A percentile compares a stretch with the other conserved stretches of the same genome.
Conservation (phyloP, 2,797 vertebrate genomes). For the Salarias fasciatus region DNA sequence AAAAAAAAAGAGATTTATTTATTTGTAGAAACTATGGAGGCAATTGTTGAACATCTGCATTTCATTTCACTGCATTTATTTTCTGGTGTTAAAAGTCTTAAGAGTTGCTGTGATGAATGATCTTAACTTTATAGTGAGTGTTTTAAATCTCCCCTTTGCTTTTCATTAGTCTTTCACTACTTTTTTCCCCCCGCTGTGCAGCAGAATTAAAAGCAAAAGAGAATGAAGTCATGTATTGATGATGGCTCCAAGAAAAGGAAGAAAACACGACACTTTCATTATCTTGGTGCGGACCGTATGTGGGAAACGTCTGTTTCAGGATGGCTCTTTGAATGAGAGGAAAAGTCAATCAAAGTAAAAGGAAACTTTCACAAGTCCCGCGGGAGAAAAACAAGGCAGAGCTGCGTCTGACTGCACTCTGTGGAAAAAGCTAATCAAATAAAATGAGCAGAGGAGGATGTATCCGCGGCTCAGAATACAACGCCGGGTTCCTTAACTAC, state of each 20-base stretch:
- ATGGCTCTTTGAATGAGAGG: constrained; percentile 74
- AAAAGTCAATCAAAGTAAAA: constrained; percentile 67
- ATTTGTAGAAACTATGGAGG: not conserved
- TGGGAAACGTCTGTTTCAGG: constrained; percentile 59
- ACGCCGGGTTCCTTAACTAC: not conserved
- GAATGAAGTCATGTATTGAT: not conserved
- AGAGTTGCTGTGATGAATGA: constrained; percentile 6
- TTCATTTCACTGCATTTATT: too few relatives aligned
- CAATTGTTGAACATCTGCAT: not conserved
- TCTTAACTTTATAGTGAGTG: not conserved
- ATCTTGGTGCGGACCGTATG: constrained; percentile 13
- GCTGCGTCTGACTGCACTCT: not conserved
- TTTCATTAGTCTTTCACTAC: constrained; percentile 4
- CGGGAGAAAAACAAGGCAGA: constrained; percentile 27
- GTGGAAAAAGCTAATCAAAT: constrained; percentile 12
- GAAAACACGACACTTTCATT: constrained; percentile 36
- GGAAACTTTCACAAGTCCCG: constrained; percentile 59
- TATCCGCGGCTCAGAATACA: constrained; percentile 23
- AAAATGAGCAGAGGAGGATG: constrained; percentile 16
- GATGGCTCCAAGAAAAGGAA: constrained; percentile 41
- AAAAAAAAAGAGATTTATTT: too few relatives aligned
- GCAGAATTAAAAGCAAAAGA: not conserved
- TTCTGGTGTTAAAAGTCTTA: not conserved
- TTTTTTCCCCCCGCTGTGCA: constrained; percentile 18
- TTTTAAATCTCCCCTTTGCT: constrained; percentile 9